phyloP scores from a whole-genome alignment of 2,113 vertebrate genomes.

The Eonycteris spelaea region DNA sequence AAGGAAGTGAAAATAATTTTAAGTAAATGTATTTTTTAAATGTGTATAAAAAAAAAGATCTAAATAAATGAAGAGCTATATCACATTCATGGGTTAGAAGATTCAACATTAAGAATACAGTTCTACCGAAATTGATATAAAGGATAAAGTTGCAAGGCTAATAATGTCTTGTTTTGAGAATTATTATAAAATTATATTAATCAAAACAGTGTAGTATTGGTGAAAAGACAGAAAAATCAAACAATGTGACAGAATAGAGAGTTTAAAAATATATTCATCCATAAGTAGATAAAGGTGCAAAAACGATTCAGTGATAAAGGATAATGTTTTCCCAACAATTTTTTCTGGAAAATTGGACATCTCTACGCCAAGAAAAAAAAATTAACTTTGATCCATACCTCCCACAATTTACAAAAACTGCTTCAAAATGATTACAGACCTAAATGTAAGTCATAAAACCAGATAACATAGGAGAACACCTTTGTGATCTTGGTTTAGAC shows the following conservation, averaged over 20 bases:
- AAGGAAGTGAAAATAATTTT: background rate
- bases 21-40: slow-evolving; percentile 14
- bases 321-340: background rate
- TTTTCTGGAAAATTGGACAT: background rate
- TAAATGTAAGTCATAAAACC: background rate
- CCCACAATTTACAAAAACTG: background rate
- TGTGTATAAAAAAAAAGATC: background rate
- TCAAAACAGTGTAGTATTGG: background rate
- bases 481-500: background rate
- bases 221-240: background rate
- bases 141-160: background rate
- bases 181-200: background rate
- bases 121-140: background rate
- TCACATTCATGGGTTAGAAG: background rate
- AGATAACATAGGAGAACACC: background rate
- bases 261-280: background rate
- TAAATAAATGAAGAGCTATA: background rate
- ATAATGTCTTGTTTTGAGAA: background rate
- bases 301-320: background rate
- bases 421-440: background rate
- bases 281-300: background rate
- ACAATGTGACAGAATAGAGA: background rate
- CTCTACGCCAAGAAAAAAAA: background rate
- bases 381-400: background rate
- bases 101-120: background rate